Conservation (phyloP, 1,140 invertebrate species). For the Aphidius ervi region DNA sequence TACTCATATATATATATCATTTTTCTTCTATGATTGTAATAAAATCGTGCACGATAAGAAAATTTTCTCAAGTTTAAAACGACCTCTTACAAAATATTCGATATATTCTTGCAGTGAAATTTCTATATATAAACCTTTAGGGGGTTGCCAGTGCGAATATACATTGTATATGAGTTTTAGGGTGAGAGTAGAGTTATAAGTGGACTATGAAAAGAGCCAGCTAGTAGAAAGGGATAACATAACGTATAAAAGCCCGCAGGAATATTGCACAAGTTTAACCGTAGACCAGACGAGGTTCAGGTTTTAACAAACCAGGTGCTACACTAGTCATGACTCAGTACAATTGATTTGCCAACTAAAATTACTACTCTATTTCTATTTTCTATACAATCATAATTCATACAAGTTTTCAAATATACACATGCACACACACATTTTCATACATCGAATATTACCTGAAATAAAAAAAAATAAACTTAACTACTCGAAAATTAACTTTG, state of each 20-base stretch:
- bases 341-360: slow-evolving; percentile 15
- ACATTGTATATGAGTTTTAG: background rate
- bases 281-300: slow-evolving; percentile 10
- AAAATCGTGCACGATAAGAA: no score
- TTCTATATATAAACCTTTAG: background rate
- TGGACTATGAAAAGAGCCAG: no score
- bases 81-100: slow-evolving; percentile 6
- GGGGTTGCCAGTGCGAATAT: background rate
- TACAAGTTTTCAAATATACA: no score
- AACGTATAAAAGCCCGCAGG: background rate
- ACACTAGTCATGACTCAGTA: slow-evolving; percentile 9
- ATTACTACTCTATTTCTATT: background rate
- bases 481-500: no score
- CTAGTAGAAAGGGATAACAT: slow-evolving; percentile 3
- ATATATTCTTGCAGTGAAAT: background rate
- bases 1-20: no score
- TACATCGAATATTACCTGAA: no score
- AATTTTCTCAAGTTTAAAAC: slow-evolving; percentile 3
- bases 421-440: no score
- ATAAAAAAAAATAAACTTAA: no score
- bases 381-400: no score
- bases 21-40: no score
- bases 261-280: slow-evolving; percentile 13
- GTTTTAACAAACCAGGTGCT: slow-evolving; percentile 1
- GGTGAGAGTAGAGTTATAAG: no score